Evolutionary conservation across 2,113 vertebrate genomes (phyloP).

Genomic region (Girardinichthys multiradiatus): DNA sequence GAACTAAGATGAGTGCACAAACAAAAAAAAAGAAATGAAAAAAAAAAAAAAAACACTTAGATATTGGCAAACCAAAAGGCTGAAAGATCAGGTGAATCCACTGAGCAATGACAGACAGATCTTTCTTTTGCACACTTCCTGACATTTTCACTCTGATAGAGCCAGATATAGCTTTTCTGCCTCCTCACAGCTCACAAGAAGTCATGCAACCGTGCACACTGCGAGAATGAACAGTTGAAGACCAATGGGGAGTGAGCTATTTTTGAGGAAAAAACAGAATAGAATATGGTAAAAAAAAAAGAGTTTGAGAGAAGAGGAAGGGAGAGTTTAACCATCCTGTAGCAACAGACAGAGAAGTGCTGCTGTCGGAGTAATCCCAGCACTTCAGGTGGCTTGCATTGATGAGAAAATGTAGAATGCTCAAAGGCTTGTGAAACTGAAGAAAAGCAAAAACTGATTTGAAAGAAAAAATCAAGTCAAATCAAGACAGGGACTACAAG

Average conservation of each 20-base stretch:
- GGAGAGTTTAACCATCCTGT: conserved; percentile 37
- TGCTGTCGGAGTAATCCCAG: conserved; percentile 25
- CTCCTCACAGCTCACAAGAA: conserved; percentile 44
- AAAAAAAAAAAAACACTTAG: conserved; percentile 21
- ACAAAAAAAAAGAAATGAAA: conserved; percentile 12
- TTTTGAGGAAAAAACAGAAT: conserved; percentile 40
- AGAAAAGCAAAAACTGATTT: conserved; percentile 12
- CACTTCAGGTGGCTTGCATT: conserved; percentile 34
- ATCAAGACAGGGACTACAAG: conserved; percentile 40
- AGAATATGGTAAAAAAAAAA: conserved; percentile 32
- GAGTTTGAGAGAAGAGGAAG: conserved; percentile 19
- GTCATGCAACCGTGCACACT: conserved; percentile 39
- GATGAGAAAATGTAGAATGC: conserved; percentile 27
- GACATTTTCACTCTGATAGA: conserved; percentile 63
- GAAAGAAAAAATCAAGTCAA: conserved; percentile 33
- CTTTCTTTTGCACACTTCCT: conserved; percentile 49
- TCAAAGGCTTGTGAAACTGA: conserved; percentile 20
- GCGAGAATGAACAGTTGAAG: conserved; percentile 44
- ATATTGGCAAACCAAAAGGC: conserved; percentile 57
- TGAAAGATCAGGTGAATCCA: conserved; percentile 68
- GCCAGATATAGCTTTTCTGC: conserved; percentile 56
- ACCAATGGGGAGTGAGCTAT: conserved; percentile 26
- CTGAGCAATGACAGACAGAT: conserved; percentile 42
- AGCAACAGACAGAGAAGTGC: conserved; percentile 56
- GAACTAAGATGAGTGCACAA: conserved; percentile 2